Evolutionary conservation across 2,797 vertebrate species (phyloP).

Genomic region (Mormyrus proboscirostris): DNA sequence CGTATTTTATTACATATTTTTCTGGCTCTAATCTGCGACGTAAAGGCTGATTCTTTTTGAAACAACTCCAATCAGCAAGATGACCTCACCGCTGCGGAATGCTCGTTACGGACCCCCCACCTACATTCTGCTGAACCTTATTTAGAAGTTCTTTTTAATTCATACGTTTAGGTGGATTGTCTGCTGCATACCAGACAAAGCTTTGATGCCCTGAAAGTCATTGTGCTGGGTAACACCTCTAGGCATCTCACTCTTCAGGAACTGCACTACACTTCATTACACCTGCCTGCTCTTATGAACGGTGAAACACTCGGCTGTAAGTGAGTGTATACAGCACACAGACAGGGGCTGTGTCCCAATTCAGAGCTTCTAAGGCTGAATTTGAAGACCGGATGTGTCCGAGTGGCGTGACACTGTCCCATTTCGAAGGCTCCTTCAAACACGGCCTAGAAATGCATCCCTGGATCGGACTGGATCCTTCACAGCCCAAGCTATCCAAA

Average conservation of each 20-base stretch:
- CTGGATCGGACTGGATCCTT: neutral
- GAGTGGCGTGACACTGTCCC: neutral
- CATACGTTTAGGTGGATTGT: neutral
- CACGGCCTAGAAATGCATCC: neutral
- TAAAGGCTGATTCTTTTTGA: slow-evolving; percentile 13
- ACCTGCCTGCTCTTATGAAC: neutral
- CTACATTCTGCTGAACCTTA: neutral
- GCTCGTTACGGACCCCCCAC: neutral
- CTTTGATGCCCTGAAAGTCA: neutral
- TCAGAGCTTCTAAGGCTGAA: neutral
- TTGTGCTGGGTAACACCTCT: neutral
- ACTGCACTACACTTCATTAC: neutral
- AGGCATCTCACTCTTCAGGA: neutral
- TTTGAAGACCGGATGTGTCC: neutral
- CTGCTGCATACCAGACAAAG: neutral
- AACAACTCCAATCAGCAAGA: neutral
- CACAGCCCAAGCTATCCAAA: neutral
- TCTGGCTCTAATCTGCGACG: neutral
- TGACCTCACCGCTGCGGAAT: slow-evolving; percentile 1
- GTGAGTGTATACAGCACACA: neutral
- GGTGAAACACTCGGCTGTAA: neutral
- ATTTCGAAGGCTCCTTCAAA: neutral
- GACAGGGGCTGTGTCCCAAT: neutral
- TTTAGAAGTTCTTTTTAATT: neutral
- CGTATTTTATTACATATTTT: neutral